phyloP scores from a whole-genome alignment of 2,888 invertebrate genomes.

The Euproctis similis region DNA sequence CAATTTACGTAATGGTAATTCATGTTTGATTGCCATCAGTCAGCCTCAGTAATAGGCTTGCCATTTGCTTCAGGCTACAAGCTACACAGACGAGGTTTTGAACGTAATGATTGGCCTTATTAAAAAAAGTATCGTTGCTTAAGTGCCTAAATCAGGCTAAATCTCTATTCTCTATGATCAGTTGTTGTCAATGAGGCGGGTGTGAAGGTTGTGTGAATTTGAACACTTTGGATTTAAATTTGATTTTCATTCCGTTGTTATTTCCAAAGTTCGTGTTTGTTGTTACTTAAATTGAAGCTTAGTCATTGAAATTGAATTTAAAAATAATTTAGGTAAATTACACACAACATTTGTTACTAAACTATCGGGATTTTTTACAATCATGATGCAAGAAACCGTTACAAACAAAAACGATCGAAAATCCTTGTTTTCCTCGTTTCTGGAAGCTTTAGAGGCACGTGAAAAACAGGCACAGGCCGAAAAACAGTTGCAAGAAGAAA shows the following conservation, averaged over 20 bases:
- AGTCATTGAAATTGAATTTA: too few relatives aligned
- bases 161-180: slow-evolving; percentile 20
- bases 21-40: too few relatives aligned
- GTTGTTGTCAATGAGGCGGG: slow-evolving; percentile 41
- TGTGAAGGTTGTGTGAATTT: slow-evolving; percentile 42
- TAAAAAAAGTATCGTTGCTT: too few relatives aligned
- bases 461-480: slow-evolving; percentile 55
- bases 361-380: slow-evolving; percentile 19
- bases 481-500: slow-evolving; percentile 60
- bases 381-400: slow-evolving; percentile 71
- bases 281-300: too few relatives aligned
- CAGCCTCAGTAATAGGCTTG: too few relatives aligned
- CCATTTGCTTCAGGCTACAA: too few relatives aligned
- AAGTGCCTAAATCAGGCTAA: too few relatives aligned
- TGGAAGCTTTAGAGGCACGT: slow-evolving; percentile 57
- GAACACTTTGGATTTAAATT: too few relatives aligned
- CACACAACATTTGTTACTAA: slow-evolving; percentile 5
- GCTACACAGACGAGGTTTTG: too few relatives aligned
- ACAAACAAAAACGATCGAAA: slow-evolving; percentile 58
- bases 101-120: background rate
- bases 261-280: too few relatives aligned
- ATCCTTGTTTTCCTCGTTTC: slow-evolving; percentile 61
- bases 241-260: too few relatives aligned
- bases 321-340: slow-evolving; percentile 7
- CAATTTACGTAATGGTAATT: too few relatives aligned